phyloP scores from a whole-genome alignment of 2,113 vertebrate species.

The Phyllostomus hastatus region DNA sequence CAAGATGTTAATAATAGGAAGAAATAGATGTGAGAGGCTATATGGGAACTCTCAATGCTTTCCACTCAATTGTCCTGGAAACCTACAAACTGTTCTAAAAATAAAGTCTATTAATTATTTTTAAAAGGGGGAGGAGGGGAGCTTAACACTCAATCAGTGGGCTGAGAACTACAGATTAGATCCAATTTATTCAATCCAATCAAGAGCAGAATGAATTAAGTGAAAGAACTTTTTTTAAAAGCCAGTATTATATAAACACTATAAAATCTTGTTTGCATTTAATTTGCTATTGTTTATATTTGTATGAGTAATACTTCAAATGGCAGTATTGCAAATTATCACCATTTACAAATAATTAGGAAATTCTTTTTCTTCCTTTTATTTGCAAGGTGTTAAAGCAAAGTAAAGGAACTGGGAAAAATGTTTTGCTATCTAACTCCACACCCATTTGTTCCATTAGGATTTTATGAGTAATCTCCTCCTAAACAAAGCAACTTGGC shows the following conservation, averaged over 20 bases:
- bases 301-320: constrained; percentile 55
- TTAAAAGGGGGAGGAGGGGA: neutral
- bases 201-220: neutral
- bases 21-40: neutral
- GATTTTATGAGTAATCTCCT: neutral
- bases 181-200: constrained; percentile 1
- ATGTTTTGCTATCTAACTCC: constrained; percentile 24
- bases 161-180: neutral
- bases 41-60: neutral
- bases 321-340: constrained; percentile 55
- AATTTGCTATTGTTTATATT: constrained; percentile 54
- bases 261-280: constrained; percentile 52
- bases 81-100: constrained; percentile 16
- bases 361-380: neutral
- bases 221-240: neutral
- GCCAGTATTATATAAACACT: constrained; percentile 49
- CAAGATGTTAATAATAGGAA: neutral
- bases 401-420: constrained; percentile 27
- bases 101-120: neutral
- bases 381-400: constrained; percentile 55
- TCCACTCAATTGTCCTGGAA: neutral
- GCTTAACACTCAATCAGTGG: neutral
- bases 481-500: constrained; percentile 7
- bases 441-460: neutral
- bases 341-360: constrained; percentile 58